Conservation (phyloP, 2,888 invertebrate genomes). For the Amphimallon solstitiale region DNA sequence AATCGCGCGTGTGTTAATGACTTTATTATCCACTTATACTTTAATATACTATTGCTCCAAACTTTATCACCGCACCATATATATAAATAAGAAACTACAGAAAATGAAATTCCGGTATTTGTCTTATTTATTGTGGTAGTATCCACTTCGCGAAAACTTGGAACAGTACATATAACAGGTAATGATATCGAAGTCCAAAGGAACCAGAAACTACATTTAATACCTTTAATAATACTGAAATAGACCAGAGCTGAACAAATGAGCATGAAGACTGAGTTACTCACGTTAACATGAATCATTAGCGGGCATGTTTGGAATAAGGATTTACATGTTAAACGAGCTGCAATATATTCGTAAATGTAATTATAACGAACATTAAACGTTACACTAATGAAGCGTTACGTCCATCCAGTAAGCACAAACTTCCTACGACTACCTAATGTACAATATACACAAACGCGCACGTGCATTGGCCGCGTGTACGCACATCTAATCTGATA, state of each 20-base stretch:
- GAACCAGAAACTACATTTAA: too few species aligned
- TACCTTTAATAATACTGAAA: too few species aligned
- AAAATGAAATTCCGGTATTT: too few species aligned
- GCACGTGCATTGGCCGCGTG: neutral
- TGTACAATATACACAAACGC: conserved; percentile 2
- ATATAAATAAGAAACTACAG: too few species aligned
- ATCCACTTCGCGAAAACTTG: too few species aligned
- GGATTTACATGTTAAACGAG: conserved; percentile 34
- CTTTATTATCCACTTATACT: too few species aligned
- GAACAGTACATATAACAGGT: too few species aligned
- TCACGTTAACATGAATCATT: conserved; percentile 23
- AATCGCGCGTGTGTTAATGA: too few species aligned
- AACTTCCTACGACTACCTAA: neutral
- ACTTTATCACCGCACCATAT: too few species aligned
- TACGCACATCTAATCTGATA: conserved; percentile 28
- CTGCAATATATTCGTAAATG: conserved; percentile 33
- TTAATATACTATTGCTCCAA: too few species aligned
- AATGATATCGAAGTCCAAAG: too few species aligned
- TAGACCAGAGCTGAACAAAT: neutral
- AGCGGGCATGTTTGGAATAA: conserved; percentile 31
- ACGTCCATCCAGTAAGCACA: conserved; percentile 13
- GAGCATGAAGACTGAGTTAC: conserved; percentile 5
- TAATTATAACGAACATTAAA: conserved; percentile 35
- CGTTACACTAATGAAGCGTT: conserved; percentile 33
- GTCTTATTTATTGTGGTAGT: too few species aligned